A percentile compares a stretch with the other conserved stretches of the same genome.
phyloP scores from a whole-genome alignment of 2,113 vertebrate species.

The Mionectes macconnelli region DNA sequence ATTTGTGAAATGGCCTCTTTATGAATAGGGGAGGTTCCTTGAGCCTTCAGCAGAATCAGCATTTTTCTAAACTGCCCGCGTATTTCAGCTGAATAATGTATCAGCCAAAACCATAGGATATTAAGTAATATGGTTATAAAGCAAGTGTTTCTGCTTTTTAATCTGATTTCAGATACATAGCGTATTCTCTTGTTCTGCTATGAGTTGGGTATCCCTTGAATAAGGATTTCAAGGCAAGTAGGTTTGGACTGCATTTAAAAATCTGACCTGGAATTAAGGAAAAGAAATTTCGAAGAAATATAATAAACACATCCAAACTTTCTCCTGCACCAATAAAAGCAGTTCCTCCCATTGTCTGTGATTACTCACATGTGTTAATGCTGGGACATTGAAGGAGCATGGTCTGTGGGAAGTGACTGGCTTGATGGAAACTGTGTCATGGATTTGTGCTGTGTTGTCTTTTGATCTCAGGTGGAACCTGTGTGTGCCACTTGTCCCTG shows the following conservation, averaged over 20 bases:
- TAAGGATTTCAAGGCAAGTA: not conserved
- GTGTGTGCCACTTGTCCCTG: not conserved
- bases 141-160: not conserved
- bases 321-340: not conserved
- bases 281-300: not conserved
- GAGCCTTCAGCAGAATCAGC: not conserved
- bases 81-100: not conserved
- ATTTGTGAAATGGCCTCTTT: not conserved
- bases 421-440: not conserved
- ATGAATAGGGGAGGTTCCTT: not conserved
- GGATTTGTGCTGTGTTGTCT: not conserved
- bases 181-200: not conserved
- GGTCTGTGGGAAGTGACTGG: not conserved
- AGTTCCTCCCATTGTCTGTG: not conserved
- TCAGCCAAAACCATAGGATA: not conserved
- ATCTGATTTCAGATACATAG: not conserved
- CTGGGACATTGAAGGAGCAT: not conserved
- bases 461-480: not conserved
- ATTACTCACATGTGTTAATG: fast-evolving
- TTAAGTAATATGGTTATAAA: not conserved
- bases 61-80: not conserved
- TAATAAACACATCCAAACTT: not conserved
- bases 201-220: not conserved
- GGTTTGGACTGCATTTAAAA: not conserved
- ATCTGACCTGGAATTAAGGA: not conserved